Evolutionary conservation across 30 jellyfish, hydroid and myxozoan species (phyloP), one percentile per base, ranked within the genome.

Genomic region (Aurelia sp.): DNA sequence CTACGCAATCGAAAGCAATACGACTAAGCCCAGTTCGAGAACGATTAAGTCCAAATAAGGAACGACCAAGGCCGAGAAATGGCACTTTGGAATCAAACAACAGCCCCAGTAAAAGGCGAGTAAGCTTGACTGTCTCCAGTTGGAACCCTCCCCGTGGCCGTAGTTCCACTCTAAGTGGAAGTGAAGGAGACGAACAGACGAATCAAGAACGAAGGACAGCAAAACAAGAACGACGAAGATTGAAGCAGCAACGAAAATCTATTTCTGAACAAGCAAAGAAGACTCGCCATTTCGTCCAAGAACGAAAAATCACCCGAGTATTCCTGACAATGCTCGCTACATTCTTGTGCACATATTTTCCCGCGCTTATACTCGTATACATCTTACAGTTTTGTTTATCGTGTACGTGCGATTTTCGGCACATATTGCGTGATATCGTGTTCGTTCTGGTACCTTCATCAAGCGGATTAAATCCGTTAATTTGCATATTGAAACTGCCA

Each of bases 381-480:
- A 65, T 89, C 13, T 57, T 89, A 13, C 86, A 79, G 53, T 74
- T 89, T 33, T 89, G 97, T 50, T 62, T 69, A 10, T 27, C 69
- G 18, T 89, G 97, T 73, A 30, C 65, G 19, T 89, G 97, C 55
- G 87, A 63, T 17, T 22, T 62, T 30, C 30, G 89, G 12, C 97
- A 89, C 71, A 40, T 78, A 48, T 35, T 89, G 62, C 79, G 97
- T 31, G 97, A 89, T 47, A 21, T 74, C 27, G 82, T 53, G 70
- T 74, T 74, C 76, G 17, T 89, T 3, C 33, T 79, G 65, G 66
- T 89, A 50, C 82, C 87, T 3, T 51, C 89, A 5, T 81, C 73
- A 27, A 89, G 97, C 64, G 87, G 89, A 11, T 47, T 79, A n/a
- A 89, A 78, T 65, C 88, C 97, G 33, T 10, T 89, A 35, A 70